Percentiles rank a stretch among this genome's conserved stretches.
These are phyloP conservation scores for Apamea monoglypha DNA, from an alignment of 2,888 invertebrate genomes.

Conservation along the genomic window DNA sequence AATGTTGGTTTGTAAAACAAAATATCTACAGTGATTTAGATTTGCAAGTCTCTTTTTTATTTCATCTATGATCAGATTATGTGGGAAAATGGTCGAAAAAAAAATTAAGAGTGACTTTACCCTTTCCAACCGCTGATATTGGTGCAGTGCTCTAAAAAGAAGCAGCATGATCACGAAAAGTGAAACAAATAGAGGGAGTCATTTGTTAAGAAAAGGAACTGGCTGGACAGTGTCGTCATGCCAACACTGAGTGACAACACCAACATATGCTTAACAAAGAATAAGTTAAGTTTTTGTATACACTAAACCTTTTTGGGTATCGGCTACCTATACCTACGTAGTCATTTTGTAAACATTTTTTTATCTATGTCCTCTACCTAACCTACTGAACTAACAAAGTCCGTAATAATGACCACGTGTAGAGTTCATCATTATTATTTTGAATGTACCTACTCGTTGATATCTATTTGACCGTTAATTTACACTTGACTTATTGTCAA, in stretches of 20 bases:
- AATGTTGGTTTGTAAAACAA: background rate
- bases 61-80: background rate
- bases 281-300: background rate
- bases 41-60: background rate
- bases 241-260: background rate
- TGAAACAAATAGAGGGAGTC: background rate
- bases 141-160: background rate
- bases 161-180: background rate
- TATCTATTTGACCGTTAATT: slow-evolving; percentile 53
- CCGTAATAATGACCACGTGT: slow-evolving; percentile 19
- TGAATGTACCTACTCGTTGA: slow-evolving; percentile 17
- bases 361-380: slow-evolving; percentile 72
- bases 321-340: background rate
- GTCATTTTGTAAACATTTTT: slow-evolving; percentile 39
- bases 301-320: background rate
- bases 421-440: slow-evolving; percentile 54
- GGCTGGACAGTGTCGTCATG: background rate
- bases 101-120: background rate
- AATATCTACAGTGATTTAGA: background rate
- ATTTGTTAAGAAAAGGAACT: background rate
- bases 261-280: background rate
- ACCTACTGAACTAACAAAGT: slow-evolving; percentile 58
- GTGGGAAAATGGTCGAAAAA: background rate
- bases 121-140: background rate
- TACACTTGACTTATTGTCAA: slow-evolving; percentile 21